phyloP scores from a whole-genome alignment of 2,888 invertebrate species.

The Thera obeliscata region DNA sequence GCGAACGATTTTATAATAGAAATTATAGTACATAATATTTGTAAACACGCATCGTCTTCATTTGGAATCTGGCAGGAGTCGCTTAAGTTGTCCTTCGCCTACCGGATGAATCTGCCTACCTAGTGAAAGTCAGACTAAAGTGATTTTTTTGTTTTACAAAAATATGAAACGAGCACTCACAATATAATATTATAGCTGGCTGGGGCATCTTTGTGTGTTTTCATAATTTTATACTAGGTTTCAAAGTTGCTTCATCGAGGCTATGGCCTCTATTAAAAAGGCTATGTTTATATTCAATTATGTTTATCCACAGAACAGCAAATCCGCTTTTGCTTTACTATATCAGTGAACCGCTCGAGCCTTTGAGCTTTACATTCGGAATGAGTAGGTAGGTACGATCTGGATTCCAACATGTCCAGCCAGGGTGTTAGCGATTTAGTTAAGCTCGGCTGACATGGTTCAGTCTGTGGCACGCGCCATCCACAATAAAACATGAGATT shows the following conservation, averaged over 20 bases:
- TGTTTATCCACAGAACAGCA: too few relatives aligned
- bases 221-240: neutral
- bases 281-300: too few relatives aligned
- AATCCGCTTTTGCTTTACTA: too few relatives aligned
- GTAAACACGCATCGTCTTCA: too few relatives aligned
- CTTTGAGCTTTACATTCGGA: conserved; percentile 6
- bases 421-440: conserved; percentile 1
- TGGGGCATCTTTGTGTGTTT: neutral
- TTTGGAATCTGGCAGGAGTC: too few relatives aligned
- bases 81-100: too few relatives aligned
- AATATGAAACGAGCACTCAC: neutral
- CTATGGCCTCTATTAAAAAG: too few relatives aligned
- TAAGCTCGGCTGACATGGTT: conserved; percentile 7
- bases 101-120: neutral
- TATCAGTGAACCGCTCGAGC: neutral
- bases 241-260: neutral
- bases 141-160: conserved; percentile 19
- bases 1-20: neutral
- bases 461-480: neutral
- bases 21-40: neutral
- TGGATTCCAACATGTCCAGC: conserved; percentile 12
- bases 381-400: conserved; percentile 3
- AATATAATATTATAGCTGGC: neutral
- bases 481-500: conserved; percentile 16
- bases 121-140: conserved; percentile 9